Evolutionary conservation across 2,797 vertebrate species (phyloP).

Genomic region (Sylvilagus floridanus): DNA sequence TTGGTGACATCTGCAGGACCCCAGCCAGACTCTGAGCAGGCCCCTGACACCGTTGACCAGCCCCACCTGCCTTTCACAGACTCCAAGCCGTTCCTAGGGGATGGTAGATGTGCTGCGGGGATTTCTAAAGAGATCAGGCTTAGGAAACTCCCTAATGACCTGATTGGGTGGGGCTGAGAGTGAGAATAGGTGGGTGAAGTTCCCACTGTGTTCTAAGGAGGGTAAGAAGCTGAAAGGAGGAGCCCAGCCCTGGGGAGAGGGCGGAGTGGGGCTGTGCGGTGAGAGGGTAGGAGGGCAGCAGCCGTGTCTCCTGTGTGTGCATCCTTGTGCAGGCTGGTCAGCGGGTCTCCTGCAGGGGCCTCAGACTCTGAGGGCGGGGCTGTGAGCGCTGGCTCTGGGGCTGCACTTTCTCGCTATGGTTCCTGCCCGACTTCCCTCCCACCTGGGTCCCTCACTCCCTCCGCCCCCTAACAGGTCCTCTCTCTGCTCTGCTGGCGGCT

Average conservation of each 20-base stretch:
- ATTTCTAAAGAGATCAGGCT: neutral
- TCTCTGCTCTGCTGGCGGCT: neutral
- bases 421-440: neutral
- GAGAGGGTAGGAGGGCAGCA: neutral
- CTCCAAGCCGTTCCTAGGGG: neutral
- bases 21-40: neutral
- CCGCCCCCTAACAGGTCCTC: neutral
- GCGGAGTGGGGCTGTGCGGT: neutral
- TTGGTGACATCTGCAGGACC: neutral
- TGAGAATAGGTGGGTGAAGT: neutral
- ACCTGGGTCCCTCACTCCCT: no score
- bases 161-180: neutral
- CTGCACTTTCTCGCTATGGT: neutral
- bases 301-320: neutral
- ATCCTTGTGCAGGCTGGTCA: neutral
- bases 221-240: neutral
- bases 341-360: neutral
- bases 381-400: neutral
- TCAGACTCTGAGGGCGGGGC: neutral
- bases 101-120: neutral
- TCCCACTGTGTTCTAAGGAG: neutral
- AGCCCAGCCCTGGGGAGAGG: neutral
- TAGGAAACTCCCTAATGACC: neutral
- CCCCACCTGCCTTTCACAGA: neutral
- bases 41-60: neutral